Percentiles rank a stretch among this genome's conserved stretches.
These are phyloP conservation scores for Dorcus parallelipipedus DNA, from an alignment of 2,888 invertebrate species.

Conservation along the genomic window DNA sequence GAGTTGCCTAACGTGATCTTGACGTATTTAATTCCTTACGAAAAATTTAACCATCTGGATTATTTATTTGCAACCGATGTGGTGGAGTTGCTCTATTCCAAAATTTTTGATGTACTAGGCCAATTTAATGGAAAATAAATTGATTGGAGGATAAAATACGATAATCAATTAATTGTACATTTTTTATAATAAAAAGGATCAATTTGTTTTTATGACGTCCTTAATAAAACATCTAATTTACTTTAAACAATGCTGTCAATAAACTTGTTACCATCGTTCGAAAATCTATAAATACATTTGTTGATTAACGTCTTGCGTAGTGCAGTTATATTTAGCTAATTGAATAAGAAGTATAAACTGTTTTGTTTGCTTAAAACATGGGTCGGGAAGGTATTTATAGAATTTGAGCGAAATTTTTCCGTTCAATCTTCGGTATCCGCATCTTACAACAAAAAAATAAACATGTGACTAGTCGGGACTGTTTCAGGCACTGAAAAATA, in stretches of 20 bases:
- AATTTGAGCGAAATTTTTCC: no score
- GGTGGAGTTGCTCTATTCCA: conserved; percentile 30
- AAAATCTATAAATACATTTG: conserved; percentile 11
- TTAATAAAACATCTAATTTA: background rate
- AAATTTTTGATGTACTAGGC: background rate
- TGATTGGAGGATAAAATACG: background rate
- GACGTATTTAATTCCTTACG: conserved; percentile 35
- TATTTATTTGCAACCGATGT: conserved; percentile 40
- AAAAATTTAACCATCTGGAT: conserved; percentile 42
- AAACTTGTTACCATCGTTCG: background rate
- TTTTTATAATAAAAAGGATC: background rate
- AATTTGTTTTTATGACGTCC: background rate
- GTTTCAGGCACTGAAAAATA: no score
- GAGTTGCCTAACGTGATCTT: conserved; percentile 30
- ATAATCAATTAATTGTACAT: background rate
- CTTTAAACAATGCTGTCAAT: background rate
- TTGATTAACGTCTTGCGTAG: background rate
- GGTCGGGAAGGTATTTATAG: no score
- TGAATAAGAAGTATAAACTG: no score
- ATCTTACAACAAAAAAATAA: no score
- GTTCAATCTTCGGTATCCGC: no score
- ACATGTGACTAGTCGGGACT: no score
- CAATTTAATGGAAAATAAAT: background rate
- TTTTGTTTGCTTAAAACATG: no score
- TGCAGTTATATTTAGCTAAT: no score